These are phyloP conservation scores for Gambusia affinis DNA, from an alignment of 2,113 vertebrate genomes.

Conservation along the genomic window DNA sequence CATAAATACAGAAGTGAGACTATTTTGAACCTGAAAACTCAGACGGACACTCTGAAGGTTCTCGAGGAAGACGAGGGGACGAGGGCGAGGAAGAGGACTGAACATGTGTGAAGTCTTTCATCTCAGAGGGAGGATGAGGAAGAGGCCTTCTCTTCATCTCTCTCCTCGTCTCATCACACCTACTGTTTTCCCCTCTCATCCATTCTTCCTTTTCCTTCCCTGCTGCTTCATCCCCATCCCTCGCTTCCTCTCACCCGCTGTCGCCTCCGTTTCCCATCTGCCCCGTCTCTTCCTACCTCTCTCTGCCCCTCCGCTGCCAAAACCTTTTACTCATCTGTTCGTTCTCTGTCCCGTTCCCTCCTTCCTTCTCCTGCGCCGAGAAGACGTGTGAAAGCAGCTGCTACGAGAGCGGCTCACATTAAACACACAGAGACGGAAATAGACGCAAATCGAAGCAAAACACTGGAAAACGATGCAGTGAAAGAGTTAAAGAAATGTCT, in stretches of 20 bases:
- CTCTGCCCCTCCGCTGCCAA: constrained; percentile 12
- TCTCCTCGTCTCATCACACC: constrained; percentile 6
- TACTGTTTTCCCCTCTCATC: constrained; percentile 3
- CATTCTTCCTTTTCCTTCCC: neutral
- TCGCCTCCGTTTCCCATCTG: neutral
- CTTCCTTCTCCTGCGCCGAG: neutral
- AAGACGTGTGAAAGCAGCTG: constrained; percentile 42
- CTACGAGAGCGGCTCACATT: neutral
- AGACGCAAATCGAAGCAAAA: neutral
- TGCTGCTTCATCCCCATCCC: neutral
- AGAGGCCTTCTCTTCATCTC: constrained; percentile 8
- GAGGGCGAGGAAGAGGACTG: constrained; percentile 10
- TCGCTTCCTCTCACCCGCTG: constrained; percentile 14
- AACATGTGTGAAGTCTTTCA: constrained; percentile 35
- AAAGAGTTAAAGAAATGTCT: neutral
- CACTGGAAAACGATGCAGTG: neutral
- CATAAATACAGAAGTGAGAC: neutral
- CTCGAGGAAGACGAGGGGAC: neutral
- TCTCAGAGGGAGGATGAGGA: constrained; percentile 42
- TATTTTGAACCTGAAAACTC: neutral
- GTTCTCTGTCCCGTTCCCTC: neutral
- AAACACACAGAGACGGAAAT: neutral
- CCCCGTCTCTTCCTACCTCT: neutral
- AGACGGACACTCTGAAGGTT: neutral
- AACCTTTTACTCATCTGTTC: constrained; percentile 6